phyloP scores from a whole-genome alignment of 2,113 vertebrate species.

The Octodon degus region DNA sequence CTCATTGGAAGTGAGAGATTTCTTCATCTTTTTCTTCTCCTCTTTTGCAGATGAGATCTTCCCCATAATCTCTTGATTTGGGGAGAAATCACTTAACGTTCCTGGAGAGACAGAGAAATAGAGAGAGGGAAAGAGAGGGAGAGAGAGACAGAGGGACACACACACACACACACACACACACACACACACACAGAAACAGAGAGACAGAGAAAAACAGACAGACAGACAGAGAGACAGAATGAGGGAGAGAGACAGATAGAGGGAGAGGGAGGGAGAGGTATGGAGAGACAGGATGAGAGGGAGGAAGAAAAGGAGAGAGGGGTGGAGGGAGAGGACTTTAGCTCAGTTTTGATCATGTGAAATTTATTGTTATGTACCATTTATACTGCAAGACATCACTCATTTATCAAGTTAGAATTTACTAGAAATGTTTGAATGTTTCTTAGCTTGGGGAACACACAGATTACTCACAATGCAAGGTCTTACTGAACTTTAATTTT shows the following conservation, averaged over 20 bases:
- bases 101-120: background rate
- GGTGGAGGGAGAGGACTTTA: background rate
- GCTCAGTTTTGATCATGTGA: background rate
- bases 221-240: background rate
- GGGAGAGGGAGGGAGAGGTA: background rate
- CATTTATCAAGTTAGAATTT: background rate
- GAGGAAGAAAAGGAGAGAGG: background rate
- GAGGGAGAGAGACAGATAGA: background rate
- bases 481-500: background rate
- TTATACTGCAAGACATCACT: background rate
- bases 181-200: too few species aligned
- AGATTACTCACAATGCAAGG: background rate
- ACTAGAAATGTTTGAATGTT: background rate
- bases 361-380: background rate
- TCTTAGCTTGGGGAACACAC: background rate
- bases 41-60: background rate
- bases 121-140: background rate
- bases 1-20: background rate
- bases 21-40: background rate
- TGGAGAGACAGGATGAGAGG: too few species aligned
- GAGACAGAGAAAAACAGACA: fast-evolving
- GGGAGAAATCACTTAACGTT: background rate
- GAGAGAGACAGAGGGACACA: too few species aligned
- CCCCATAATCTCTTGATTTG: background rate
- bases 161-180: too few species aligned